Base-by-base conservation (phyloP, 2,888 invertebrate genomes). In the Hirudinaria manillensis region DNA sequence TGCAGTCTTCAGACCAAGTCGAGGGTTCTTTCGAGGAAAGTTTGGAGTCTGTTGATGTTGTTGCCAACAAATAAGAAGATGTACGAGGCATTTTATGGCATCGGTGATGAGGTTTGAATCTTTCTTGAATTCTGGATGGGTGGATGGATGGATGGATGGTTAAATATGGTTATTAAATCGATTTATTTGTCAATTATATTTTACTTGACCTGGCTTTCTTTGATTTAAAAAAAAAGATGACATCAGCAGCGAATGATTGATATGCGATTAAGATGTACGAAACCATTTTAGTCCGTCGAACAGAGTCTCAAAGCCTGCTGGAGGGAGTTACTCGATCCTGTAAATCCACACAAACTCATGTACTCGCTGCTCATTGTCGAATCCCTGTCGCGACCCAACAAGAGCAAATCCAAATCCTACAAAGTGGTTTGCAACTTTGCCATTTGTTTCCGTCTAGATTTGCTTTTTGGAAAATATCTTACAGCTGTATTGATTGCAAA, bases 31-130 rank as follows among this genome's bases (percentile, higher is more conserved):
- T 95, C 95, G 0, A 89, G 95, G 45, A 89, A 94, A 66, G 94
- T 96, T 0, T 96, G 95, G 96, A 95, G 95, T 82, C 93, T 95
- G 73, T 87, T 96, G 34, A 94, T 93, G 83, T 89, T 95, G 78
- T 87, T 96, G 73, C 95, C 96, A 0, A 92, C 95, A 0, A 94
- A 92, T 86, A 93, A 94, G 0, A 91, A 91, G 3, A 88, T 94
- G 65, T 86, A 94, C 65, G 90, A 92, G 82, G 92, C 92, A 3
- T 94, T 95, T 83, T 91, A 92, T 83, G 91, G 80, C 74, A 80
- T 84, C 56, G 80, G 81, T 27, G 78, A 77, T 29, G 56, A 65
- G 75, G 75, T 75, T 6, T 27, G 36, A 2, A 7, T 10, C 10
- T 61, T n/a, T 6, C 29, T 61, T 61, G 10, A 3, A 1, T 4